A percentile compares a stretch with the other conserved stretches of the same genome.
These are phyloP conservation scores for Eubucco bourcierii DNA, from an alignment of 2,113 vertebrate genomes.

Conservation along the genomic window DNA sequence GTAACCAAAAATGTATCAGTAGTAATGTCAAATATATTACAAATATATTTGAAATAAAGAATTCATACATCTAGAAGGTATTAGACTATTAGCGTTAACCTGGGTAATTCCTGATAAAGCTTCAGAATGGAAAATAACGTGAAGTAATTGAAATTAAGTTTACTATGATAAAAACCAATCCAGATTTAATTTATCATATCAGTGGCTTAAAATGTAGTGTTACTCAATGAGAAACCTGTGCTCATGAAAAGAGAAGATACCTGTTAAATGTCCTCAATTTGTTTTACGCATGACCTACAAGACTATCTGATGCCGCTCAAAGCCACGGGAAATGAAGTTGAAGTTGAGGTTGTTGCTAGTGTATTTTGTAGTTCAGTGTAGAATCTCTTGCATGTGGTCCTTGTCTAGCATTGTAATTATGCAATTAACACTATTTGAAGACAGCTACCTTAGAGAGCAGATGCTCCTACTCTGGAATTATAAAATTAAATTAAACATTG, in stretches of 20 bases:
- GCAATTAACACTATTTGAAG: not conserved
- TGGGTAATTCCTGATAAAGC: not conserved
- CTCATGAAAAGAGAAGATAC: not conserved
- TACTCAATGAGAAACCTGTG: not conserved
- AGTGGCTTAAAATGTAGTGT: not conserved
- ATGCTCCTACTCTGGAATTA: not conserved
- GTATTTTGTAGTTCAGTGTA: not conserved
- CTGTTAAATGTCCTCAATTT: not conserved
- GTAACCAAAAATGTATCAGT: not conserved
- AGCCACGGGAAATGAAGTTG: not conserved
- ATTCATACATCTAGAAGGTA: not conserved
- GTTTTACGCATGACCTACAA: not conserved
- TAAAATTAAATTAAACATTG: not conserved
- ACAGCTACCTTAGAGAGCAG: not conserved
- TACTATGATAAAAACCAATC: not conserved
- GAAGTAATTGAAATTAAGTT: not conserved
- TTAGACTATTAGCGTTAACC: not conserved
- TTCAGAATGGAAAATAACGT: not conserved
- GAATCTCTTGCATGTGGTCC: not conserved
- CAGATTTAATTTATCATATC: not conserved
- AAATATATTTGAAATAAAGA: not conserved
- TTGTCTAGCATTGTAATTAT: not conserved
- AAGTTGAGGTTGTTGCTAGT: not conserved
- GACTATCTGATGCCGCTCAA: not conserved
- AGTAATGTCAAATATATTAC: not conserved